These are phyloP conservation scores for Delia radicum DNA, from an alignment of 1,140 invertebrate genomes.

Conservation along the genomic window DNA sequence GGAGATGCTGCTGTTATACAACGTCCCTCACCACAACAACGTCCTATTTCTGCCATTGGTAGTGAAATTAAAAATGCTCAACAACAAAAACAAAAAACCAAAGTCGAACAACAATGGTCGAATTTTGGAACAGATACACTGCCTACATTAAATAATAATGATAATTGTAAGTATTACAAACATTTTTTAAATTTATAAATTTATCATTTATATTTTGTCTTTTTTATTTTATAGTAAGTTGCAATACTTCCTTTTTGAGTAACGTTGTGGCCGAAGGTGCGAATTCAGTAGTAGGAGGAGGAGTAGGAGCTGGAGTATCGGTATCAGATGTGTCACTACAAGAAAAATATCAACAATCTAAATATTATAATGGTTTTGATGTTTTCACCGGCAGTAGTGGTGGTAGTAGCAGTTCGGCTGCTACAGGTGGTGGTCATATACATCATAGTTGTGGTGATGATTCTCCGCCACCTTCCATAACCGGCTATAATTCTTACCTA, in stretches of 20 bases:
- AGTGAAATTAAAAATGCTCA: conserved; percentile 48
- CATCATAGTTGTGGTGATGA: conserved; percentile 45
- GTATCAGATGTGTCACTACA: conserved; percentile 31
- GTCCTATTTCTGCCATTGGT: conserved; percentile 52
- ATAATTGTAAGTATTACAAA: conserved; percentile 27
- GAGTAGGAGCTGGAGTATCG: not conserved
- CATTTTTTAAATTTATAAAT: not conserved
- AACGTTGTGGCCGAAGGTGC: conserved; percentile 32
- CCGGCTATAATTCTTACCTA: conserved; percentile 52
- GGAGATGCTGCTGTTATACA: conserved; percentile 48
- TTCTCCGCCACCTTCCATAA: conserved; percentile 53
- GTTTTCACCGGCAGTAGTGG: conserved; percentile 29
- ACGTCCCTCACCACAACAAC: conserved; percentile 40
- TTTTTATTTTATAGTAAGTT: not conserved
- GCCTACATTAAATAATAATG: not conserved
- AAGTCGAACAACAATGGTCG: conserved; percentile 43
- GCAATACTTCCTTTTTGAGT: conserved; percentile 9
- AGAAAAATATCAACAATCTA: conserved; percentile 52
- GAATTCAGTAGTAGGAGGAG: not conserved
- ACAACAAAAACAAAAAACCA: conserved; percentile 43
- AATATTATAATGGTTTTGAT: conserved; percentile 51
- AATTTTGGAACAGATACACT: conserved; percentile 33
- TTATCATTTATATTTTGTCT: not conserved
- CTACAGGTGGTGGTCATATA: conserved; percentile 4
- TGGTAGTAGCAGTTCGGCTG: conserved; percentile 13